Percentiles rank a stretch among this genome's conserved stretches.
phyloP scores from a whole-genome alignment of 2,888 invertebrate species.

The Hemistola chrysoprasaria region DNA sequence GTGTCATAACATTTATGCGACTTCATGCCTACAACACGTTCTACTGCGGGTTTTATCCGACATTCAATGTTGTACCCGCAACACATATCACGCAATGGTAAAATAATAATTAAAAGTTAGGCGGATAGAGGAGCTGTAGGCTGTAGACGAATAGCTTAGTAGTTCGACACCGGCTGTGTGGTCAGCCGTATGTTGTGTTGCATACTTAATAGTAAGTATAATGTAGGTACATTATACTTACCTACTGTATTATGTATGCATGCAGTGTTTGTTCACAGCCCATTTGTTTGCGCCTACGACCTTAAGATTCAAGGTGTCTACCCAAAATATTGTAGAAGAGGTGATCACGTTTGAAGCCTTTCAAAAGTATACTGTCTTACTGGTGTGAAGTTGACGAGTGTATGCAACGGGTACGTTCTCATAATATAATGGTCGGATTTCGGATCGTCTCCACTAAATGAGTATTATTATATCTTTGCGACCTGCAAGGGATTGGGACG shows the following conservation, averaged over 20 bases:
- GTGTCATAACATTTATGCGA: conserved; percentile 63
- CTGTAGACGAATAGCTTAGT: conserved; percentile 28
- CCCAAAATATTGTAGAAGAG: conserved; percentile 39
- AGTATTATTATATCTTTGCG: too few species aligned
- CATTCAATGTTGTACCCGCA: conserved; percentile 1
- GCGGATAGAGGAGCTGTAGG: conserved; percentile 16
- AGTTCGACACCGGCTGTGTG: conserved; percentile 53
- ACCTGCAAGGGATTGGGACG: too few species aligned
- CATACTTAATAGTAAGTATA: conserved; percentile 36
- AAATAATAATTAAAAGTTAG: conserved; percentile 13
- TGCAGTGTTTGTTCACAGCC: conserved; percentile 51
- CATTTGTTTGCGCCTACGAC: conserved; percentile 55
- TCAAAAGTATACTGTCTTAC: conserved; percentile 9
- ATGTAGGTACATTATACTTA: too few species aligned
- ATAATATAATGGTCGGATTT: conserved; percentile 1
- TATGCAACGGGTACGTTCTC: too few species aligned
- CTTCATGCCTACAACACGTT: conserved; percentile 31
- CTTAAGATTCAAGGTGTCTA: conserved; percentile 53
- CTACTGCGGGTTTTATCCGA: conserved; percentile 45
- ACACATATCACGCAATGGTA: conserved; percentile 18
- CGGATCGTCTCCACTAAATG: too few species aligned
- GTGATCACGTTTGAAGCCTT: conserved; percentile 13
- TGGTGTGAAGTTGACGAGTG: too few species aligned
- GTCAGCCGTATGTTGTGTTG: conserved; percentile 53
- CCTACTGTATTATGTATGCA: too few species aligned